Base-by-base conservation (phyloP, 1,140 invertebrate genomes). In the Holotrichia oblita region DNA sequence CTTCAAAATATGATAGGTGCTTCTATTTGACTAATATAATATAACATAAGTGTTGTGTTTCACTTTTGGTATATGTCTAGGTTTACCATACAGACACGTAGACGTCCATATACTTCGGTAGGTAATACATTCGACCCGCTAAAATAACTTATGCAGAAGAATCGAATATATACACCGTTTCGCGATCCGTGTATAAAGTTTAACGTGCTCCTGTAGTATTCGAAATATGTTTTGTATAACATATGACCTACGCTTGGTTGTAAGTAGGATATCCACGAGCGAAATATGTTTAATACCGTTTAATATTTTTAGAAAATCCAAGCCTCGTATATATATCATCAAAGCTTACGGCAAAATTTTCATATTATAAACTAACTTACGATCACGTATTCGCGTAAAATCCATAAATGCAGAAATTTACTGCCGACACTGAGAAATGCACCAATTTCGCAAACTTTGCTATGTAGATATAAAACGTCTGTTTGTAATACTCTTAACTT, bases 211-310 rank as follows among this genome's bases (percentile, higher is more conserved):
- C 61, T 20, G 61, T 64, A 64, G n/a, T 24, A 48, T 48, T 48
- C 61, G 61, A 64, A 64, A 22, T 64, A 22, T 64, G 61, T 64
- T 20, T 27, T 64, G 6, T 64, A 64, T 64, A 64, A 64, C 22
- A 22, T 64, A 64, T 17, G 17, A 48, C 22, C 6, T 20, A 9
- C 17, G 61, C 8, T 7, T 20, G 10, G 17, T 7, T 6, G 61
- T 64, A 64, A 64, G 20, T 64, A 22, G 61, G 24, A 0, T 64
- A 64, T 0, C 61, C 10, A 3, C 17, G 61, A 12, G 17, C 44
- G 44, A 64, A 64, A 64, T 64, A 64, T 64, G 61, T 64, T 64
- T 64, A 64, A 64, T 64, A 64, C 61, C 61, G 2, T 64, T 64
- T 64, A 64, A 64, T 64, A 17, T 64, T 64, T 64, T 64, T 64